Conservation (phyloP, 2,113 vertebrate genomes). For the Aplodontia rufa region DNA sequence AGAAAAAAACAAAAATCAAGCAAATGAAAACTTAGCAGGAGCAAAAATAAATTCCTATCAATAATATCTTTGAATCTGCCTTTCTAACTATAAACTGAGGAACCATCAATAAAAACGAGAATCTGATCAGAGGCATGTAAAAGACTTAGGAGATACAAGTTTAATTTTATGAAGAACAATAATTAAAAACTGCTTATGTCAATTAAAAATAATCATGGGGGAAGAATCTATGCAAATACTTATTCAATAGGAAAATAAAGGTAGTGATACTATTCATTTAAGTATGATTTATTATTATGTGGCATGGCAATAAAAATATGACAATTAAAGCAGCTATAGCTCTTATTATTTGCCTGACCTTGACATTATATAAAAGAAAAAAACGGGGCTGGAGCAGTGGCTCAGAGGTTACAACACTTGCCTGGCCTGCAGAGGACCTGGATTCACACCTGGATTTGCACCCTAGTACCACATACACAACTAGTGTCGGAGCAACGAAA, state of each 20-base stretch:
- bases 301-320: background rate
- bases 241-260: background rate
- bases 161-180: background rate
- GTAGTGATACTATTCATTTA: background rate
- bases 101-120: background rate
- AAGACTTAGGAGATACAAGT: background rate
- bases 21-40: background rate
- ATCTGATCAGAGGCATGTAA: background rate
- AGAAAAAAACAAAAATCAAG: background rate
- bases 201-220: conserved; percentile 9
- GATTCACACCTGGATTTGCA: too few species aligned
- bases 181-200: background rate
- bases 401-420: too few species aligned
- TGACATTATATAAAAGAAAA: background rate
- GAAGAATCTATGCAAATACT: background rate
- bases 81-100: background rate
- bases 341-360: background rate
- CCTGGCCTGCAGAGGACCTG: too few species aligned
- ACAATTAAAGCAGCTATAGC: background rate
- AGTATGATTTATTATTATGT: background rate
- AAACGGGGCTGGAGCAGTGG: too few species aligned
- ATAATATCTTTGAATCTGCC: background rate
- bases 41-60: background rate
- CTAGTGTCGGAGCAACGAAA: too few species aligned
- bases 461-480: too few species aligned